Evolutionary conservation across 2,888 invertebrate species (phyloP).

Genomic region (Acanthosoma haemorrhoidale): DNA sequence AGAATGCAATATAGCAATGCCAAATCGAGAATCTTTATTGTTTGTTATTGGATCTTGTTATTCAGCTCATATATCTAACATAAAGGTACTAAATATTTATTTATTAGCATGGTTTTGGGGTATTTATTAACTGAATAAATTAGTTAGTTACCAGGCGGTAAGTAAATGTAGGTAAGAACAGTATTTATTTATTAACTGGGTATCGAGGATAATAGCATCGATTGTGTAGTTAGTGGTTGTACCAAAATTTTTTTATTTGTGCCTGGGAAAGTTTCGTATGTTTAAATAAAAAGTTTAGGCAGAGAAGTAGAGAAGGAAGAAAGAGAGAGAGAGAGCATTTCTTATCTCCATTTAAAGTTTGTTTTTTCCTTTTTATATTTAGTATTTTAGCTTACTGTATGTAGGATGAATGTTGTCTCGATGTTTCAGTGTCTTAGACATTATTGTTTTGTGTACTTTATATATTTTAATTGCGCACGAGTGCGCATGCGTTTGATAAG

Average conservation of each 20-base stretch:
- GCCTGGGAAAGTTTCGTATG: background rate
- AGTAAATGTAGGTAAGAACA: slow-evolving; percentile 23
- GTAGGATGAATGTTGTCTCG: slow-evolving; percentile 20
- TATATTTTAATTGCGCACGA: slow-evolving; percentile 15
- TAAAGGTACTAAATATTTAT: slow-evolving; percentile 25
- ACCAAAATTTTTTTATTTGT: slow-evolving; percentile 5
- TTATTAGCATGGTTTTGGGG: slow-evolving; percentile 30
- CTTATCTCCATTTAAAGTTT: slow-evolving; percentile 17
- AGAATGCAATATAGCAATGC: slow-evolving; percentile 3
- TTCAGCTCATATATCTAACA: slow-evolving; percentile 21
- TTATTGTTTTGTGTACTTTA: slow-evolving; percentile 8
- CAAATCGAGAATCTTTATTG: slow-evolving; percentile 26
- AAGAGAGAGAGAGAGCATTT: slow-evolving; percentile 11
- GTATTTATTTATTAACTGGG: slow-evolving; percentile 27
- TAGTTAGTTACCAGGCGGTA: slow-evolving; percentile 33
- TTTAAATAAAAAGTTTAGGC: background rate
- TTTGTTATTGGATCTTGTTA: slow-evolving; percentile 20
- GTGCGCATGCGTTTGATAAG: slow-evolving; percentile 17
- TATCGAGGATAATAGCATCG: background rate
- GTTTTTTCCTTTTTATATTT: slow-evolving; percentile 12
- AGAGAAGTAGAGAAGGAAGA: background rate
- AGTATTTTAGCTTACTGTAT: slow-evolving; percentile 8
- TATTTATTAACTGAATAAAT: slow-evolving; percentile 30
- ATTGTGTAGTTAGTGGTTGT: background rate
- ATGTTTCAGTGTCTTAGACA: slow-evolving; percentile 3